These are phyloP conservation scores for Otolemur crassicaudatus DNA, from an alignment of 2,797 vertebrate genomes.

Conservation along the genomic window DNA sequence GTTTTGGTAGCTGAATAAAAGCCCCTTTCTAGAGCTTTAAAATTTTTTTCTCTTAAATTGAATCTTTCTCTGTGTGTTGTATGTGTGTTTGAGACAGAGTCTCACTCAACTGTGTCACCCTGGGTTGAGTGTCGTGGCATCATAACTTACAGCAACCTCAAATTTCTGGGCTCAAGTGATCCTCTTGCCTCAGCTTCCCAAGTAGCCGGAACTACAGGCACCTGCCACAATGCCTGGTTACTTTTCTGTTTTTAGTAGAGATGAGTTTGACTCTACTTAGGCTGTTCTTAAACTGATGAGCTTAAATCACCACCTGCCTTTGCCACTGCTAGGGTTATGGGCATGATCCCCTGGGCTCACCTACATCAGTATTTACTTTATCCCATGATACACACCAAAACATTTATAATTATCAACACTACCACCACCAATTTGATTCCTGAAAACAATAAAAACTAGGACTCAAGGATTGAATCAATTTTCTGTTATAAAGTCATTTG, in stretches of 20 bases:
- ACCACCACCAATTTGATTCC: neutral
- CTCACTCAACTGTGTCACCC: neutral
- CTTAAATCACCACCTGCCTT: no score
- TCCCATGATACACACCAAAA: neutral
- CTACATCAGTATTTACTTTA: neutral
- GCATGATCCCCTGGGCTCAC: no score
- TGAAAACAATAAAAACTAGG: constrained; percentile 2
- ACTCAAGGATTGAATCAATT: neutral
- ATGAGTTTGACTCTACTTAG: neutral
- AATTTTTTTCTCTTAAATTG: neutral
- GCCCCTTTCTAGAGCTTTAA: neutral
- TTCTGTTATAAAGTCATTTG: constrained; percentile 13
- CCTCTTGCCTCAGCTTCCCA: neutral
- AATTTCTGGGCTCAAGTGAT: neutral
- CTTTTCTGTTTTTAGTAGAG: neutral
- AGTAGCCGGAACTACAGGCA: neutral
- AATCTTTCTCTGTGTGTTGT: neutral
- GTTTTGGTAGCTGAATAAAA: constrained; percentile 1
- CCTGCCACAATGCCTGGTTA: neutral
- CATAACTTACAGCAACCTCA: neutral
- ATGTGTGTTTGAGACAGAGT: neutral
- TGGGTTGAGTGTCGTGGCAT: neutral
- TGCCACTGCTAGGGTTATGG: no score
- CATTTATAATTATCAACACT: neutral
- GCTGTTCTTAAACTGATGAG: neutral